A percentile compares a stretch with the other conserved stretches of the same genome.
Evolutionary conservation across 2,888 invertebrate genomes (phyloP).

Genomic region (Drosophila prostipennis): DNA sequence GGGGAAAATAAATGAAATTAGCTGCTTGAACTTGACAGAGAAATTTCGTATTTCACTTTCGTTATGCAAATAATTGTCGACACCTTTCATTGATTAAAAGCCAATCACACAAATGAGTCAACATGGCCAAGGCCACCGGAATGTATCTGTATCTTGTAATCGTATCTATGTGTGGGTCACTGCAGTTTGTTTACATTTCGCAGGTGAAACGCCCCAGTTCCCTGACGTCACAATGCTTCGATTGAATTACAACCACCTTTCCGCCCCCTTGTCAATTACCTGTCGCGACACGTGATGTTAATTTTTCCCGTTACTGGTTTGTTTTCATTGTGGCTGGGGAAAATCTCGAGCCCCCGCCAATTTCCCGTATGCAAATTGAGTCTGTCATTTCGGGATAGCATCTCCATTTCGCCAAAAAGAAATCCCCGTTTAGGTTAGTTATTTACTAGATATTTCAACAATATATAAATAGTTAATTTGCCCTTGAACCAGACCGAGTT

Average conservation of each 20-base stretch:
- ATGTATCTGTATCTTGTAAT: slow-evolving; percentile 34
- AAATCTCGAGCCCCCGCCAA: slow-evolving; percentile 8
- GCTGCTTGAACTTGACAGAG: slow-evolving; percentile 53
- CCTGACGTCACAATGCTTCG: slow-evolving; percentile 49
- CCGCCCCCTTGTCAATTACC: slow-evolving; percentile 51
- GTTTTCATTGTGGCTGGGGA: slow-evolving; percentile 11
- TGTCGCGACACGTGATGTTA: slow-evolving; percentile 55
- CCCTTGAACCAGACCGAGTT: slow-evolving; percentile 26
- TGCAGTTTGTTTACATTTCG: slow-evolving; percentile 54
- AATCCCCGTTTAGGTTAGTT: slow-evolving; percentile 16
- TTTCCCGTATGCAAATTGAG: slow-evolving; percentile 38
- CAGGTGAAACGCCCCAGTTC: slow-evolving; percentile 35
- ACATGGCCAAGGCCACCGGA: slow-evolving; percentile 33
- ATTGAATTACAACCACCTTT: slow-evolving; percentile 27
- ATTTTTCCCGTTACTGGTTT: slow-evolving; percentile 21
- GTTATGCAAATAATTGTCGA: slow-evolving; percentile 17
- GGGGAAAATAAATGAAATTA: not conserved
- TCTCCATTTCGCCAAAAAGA: slow-evolving; percentile 8
- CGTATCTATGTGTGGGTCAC: slow-evolving; percentile 31
- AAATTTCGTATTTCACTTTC: slow-evolving; percentile 14
- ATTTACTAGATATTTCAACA: not conserved
- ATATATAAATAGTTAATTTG: not conserved
- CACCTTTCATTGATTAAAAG: slow-evolving; percentile 39
- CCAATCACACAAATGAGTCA: slow-evolving; percentile 43
- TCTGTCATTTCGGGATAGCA: slow-evolving; percentile 1